phyloP scores from a whole-genome alignment of 2,113 vertebrate genomes.

The Hepsetus odoe region DNA sequence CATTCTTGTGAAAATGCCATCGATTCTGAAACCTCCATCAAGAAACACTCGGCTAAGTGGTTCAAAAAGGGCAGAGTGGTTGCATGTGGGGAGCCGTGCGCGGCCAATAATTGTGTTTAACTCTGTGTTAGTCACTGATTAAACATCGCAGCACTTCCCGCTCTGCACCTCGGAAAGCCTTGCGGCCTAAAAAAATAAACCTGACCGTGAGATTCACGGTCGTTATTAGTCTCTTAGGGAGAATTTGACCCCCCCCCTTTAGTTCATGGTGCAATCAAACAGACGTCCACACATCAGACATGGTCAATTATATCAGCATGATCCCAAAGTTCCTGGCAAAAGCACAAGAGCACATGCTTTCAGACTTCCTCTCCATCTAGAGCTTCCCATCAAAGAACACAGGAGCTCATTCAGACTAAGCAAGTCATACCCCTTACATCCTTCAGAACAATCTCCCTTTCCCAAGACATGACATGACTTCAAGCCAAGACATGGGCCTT shows the following conservation, averaged over 20 bases:
- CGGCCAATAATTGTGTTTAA: background rate
- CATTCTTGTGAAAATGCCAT: background rate
- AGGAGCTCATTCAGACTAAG: too few relatives aligned
- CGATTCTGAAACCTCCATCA: background rate
- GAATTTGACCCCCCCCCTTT: slow-evolving; percentile 15
- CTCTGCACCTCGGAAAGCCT: background rate
- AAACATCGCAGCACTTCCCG: background rate
- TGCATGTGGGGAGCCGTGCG: background rate
- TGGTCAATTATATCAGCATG: slow-evolving; percentile 50
- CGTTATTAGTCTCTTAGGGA: slow-evolving; percentile 19
- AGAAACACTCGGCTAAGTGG: background rate
- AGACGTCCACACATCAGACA: slow-evolving; percentile 63
- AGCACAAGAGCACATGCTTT: slow-evolving; percentile 27
- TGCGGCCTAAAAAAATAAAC: background rate
- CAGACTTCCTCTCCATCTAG: too few relatives aligned
- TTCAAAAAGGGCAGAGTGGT: background rate
- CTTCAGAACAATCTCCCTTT: too few relatives aligned
- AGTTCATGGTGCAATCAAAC: slow-evolving; percentile 49
- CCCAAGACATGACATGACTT: too few relatives aligned
- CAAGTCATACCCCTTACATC: too few relatives aligned
- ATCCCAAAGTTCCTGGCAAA: background rate
- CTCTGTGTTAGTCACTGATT: slow-evolving; percentile 1
- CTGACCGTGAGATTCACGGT: background rate
- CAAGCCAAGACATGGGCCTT: too few relatives aligned
- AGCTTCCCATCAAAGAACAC: too few relatives aligned